Evolutionary conservation across 2,888 invertebrate species (phyloP).

Genomic region (Spatulosminthurus flaviceps): DNA sequence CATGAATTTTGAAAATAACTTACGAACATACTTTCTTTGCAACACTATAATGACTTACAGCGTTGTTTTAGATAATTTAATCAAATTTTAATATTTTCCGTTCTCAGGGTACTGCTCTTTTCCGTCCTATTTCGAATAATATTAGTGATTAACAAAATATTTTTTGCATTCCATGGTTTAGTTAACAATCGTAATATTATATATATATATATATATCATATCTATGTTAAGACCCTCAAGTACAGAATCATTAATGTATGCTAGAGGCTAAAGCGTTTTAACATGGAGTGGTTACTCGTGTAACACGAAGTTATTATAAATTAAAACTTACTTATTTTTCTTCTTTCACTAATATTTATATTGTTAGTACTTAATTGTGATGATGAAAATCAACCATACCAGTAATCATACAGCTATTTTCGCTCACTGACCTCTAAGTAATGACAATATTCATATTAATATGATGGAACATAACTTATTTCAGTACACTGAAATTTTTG

Average conservation of each 20-base stretch:
- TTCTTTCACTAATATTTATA: not conserved
- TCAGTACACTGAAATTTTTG: too few relatives aligned
- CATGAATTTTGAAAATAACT: too few relatives aligned
- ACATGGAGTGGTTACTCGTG: constrained; percentile 9
- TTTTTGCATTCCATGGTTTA: not conserved
- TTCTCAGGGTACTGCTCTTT: not conserved
- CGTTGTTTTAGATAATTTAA: not conserved
- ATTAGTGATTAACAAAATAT: constrained; percentile 8
- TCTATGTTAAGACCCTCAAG: constrained; percentile 1
- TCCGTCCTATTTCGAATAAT: not conserved
- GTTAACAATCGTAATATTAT: not conserved
- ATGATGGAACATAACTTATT: too few relatives aligned
- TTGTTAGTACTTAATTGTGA: not conserved
- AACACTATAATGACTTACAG: too few relatives aligned
- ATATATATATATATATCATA: too few relatives aligned
- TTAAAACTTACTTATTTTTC: not conserved
- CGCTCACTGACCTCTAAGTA: not conserved
- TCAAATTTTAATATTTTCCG: not conserved
- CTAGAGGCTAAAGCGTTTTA: constrained; percentile 18
- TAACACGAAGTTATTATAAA: constrained; percentile 1
- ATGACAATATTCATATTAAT: too few relatives aligned
- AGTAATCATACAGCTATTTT: not conserved
- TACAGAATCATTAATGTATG: not conserved
- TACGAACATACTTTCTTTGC: not conserved
- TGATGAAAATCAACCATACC: not conserved